Evolutionary conservation across 1,140 invertebrate genomes (phyloP).

Genomic region (Ganaspis sp.): DNA sequence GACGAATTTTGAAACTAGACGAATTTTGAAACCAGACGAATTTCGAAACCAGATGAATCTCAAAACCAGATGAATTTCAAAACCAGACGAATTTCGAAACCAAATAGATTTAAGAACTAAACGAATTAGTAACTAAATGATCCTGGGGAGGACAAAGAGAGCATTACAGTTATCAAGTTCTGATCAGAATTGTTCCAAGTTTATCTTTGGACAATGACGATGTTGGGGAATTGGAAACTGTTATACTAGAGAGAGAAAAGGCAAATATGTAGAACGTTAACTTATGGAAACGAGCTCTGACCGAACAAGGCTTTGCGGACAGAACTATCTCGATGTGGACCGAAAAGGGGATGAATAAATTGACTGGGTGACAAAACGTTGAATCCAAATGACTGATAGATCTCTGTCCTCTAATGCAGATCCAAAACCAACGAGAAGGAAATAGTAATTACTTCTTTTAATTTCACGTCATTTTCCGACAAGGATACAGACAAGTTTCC

Average conservation of each 20-base stretch:
- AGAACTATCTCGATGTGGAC: background rate
- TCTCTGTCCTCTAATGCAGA: background rate
- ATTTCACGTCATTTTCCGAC: background rate
- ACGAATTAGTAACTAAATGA: too few relatives aligned
- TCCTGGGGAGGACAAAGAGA: background rate
- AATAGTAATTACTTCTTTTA: background rate
- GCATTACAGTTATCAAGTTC: background rate
- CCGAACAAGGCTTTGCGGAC: background rate
- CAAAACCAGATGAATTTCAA: too few relatives aligned
- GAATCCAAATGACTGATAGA: slow-evolving; percentile 1
- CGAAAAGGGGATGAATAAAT: background rate
- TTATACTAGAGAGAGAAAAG: background rate
- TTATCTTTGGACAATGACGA: background rate
- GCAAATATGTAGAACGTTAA: slow-evolving; percentile 13
- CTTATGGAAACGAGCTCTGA: slow-evolving; percentile 6
- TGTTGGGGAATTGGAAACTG: background rate
- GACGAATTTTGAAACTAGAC: too few relatives aligned
- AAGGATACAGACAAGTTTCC: background rate
- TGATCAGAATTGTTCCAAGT: background rate
- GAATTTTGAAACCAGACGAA: too few relatives aligned
- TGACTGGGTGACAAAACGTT: slow-evolving; percentile 5
- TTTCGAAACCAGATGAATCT: too few relatives aligned
- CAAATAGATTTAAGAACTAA: too few relatives aligned
- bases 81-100: too few relatives aligned
- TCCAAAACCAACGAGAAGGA: background rate